A percentile compares a stretch with the other conserved stretches of the same genome.
These are phyloP conservation scores for Fukomys damarensis DNA, from an alignment of 2,113 vertebrate genomes.

Conservation along the genomic window DNA sequence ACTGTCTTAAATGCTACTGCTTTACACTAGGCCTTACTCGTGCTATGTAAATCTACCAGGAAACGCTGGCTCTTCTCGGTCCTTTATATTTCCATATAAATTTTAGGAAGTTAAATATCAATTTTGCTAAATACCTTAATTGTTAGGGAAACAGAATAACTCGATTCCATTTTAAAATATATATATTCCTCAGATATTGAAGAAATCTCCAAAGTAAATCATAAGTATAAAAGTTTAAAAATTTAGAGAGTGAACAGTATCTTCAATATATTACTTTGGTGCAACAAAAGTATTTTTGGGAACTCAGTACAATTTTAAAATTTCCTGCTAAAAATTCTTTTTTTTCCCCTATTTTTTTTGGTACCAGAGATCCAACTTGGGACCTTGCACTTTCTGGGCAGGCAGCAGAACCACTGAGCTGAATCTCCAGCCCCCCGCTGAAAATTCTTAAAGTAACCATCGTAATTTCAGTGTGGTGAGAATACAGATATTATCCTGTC, in stretches of 20 bases:
- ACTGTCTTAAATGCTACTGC: background rate
- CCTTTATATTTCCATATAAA: background rate
- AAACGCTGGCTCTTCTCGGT: background rate
- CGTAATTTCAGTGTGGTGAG: background rate
- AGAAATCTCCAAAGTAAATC: background rate
- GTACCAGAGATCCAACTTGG: too few relatives aligned
- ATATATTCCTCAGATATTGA: background rate
- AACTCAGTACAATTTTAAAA: slow-evolving; percentile 19
- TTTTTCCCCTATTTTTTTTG: too few relatives aligned
- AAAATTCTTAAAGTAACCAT: background rate
- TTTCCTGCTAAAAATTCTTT: background rate
- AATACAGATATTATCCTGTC: background rate
- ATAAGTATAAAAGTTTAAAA: slow-evolving; percentile 31
- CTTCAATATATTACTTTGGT: background rate
- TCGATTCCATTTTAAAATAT: background rate
- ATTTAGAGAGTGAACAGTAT: background rate
- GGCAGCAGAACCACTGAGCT: too few relatives aligned
- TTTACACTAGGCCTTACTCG: background rate
- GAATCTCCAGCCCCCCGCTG: too few relatives aligned
- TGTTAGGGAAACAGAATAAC: background rate
- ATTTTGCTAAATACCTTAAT: background rate
- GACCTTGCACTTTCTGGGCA: too few relatives aligned
- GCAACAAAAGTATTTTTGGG: background rate
- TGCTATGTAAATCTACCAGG: background rate
- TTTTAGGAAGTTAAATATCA: background rate